Percentiles rank a stretch among this genome's conserved stretches.
Conservation (phyloP, 2,113 vertebrate genomes). For the Collichthys lucidus region DNA sequence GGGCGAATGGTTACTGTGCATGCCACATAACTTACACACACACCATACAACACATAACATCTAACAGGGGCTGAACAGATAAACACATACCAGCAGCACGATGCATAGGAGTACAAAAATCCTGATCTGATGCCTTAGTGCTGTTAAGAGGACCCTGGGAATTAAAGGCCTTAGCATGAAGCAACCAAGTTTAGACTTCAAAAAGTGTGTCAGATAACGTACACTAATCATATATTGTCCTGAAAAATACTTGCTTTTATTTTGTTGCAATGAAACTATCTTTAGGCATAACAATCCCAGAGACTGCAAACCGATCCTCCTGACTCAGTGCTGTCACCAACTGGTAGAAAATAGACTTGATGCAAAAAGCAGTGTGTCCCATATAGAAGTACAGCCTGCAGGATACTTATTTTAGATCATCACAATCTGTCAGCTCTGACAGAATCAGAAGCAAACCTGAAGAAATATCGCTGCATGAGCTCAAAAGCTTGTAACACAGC, state of each 20-base stretch:
- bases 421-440: too few species aligned
- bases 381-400: not conserved
- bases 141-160: not conserved
- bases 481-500: constrained; percentile 95
- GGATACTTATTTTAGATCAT: not conserved
- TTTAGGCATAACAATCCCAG: not conserved
- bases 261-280: not conserved
- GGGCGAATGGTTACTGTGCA: too few species aligned
- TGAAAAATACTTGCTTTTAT: not conserved
- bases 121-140: constrained; percentile 28
- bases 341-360: constrained; percentile 7
- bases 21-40: too few species aligned
- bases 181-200: constrained; percentile 5
- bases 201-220: not conserved
- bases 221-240: not conserved
- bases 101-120: constrained; percentile 10
- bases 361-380: not conserved
- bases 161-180: not conserved
- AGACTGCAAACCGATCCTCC: not conserved
- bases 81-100: not conserved
- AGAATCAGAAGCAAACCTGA: constrained; percentile 91
- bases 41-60: not conserved
- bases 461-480: constrained; percentile 97
- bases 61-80: not conserved
- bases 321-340: constrained; percentile 42